Base-by-base conservation (phyloP, 2,888 invertebrate species). In the Cephus nigrinus region DNA sequence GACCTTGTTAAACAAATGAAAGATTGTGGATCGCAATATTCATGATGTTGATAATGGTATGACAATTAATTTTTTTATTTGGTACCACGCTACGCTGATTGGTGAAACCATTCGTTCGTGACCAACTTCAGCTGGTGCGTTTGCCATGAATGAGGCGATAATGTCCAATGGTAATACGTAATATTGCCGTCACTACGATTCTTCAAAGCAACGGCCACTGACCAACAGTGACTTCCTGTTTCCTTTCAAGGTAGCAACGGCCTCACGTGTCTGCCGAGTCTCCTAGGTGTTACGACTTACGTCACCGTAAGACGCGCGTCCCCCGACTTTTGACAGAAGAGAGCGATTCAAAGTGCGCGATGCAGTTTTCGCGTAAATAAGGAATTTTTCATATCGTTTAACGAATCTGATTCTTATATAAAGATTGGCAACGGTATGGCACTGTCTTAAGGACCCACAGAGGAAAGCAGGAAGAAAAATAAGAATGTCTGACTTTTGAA, bases 181-280 rank as follows among this genome's bases (percentile, higher is more conserved):
- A 55, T 9, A 55, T 40, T 55, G 40, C 12, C 35, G n/a, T 12
- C 72, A 55, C 71, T 76, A 34, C 33, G 71, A 72, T 23, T 23
- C 72, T 33, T 33, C 15, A 23, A 72, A 32, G 72, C 72, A 23
- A 72, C 23, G 23, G 33, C 23, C 72, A 55, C 23, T 55, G 55
- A 23, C 55, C 55, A 55, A 55, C 23, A 55, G 55, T 55, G 55
- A 55, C 55, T 23, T 55, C 55, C 71, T 71, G 71, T 71, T 71
- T 71, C 71, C 71, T 71, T 71, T 71, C 32, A 31, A 71, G 71
- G 71, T 33, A 71, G 71, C 71, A 71, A 71, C 31, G 71, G 71
- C 71, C 55, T 55, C 55, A 55, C 55, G 55, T 55, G 55, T 55
- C 55, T 55, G 23, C 23, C 23, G 55, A 55, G 55, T 55, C 23